Conservation (phyloP, 2,888 invertebrate species). For the Parelbella ahira region DNA sequence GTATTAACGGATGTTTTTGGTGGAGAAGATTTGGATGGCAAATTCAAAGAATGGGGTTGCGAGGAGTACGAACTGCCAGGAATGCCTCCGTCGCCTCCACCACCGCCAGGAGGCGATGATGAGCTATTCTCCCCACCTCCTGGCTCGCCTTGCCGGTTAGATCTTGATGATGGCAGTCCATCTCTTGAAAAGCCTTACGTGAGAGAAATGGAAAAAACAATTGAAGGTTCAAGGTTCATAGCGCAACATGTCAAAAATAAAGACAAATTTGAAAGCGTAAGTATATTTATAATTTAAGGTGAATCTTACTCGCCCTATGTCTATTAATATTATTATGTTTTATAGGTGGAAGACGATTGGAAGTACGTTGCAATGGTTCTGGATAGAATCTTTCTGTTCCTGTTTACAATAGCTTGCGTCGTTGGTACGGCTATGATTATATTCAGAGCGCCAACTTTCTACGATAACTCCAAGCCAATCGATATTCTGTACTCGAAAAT, state of each 20-base stretch:
- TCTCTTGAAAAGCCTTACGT: conserved; percentile 90
- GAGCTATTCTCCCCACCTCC: conserved; percentile 91
- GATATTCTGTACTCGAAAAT: conserved; percentile 95
- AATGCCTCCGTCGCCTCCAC: conserved; percentile 86
- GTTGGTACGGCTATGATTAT: conserved; percentile 94
- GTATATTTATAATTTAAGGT: conserved; percentile 52
- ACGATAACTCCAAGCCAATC: conserved; percentile 93
- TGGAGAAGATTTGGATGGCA: conserved; percentile 77
- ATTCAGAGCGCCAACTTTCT: conserved; percentile 94
- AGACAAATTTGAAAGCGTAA: conserved; percentile 96
- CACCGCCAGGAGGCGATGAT: conserved; percentile 90
- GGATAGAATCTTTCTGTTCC: conserved; percentile 97
- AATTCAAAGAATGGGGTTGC: conserved; percentile 77
- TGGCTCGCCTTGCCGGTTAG: conserved; percentile 81
- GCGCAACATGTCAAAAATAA: conserved; percentile 97
- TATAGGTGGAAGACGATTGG: conserved; percentile 97
- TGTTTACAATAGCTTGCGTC: conserved; percentile 96
- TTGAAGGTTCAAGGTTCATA: conserved; percentile 95
- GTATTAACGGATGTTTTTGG: conserved; percentile 90
- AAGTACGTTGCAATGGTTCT: conserved; percentile 98
- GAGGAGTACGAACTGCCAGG: conserved; percentile 88
- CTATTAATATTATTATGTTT: conserved; percentile 23
- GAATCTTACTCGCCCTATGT: conserved; percentile 3
- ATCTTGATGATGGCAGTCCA: conserved; percentile 84
- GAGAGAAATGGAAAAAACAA: conserved; percentile 94